Base-by-base conservation (phyloP, 2,113 vertebrate genomes). In the Dipodomys ordii region DNA sequence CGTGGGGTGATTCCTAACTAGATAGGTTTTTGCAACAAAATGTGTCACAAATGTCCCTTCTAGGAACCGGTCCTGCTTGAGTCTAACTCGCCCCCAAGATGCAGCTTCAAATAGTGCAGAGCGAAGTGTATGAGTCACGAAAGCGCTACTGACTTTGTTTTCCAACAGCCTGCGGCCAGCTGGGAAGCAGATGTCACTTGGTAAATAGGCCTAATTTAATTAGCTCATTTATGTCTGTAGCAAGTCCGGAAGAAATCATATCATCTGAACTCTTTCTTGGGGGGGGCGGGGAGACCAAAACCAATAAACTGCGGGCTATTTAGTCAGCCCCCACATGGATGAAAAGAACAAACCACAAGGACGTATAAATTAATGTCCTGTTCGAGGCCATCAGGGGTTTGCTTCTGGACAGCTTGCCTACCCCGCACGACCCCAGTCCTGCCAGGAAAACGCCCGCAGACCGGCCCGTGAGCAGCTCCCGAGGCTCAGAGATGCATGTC, bases 301-400 rank as follows among this genome's bases (percentile, higher is more conserved):
- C 74, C 65, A 35, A 69, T 65, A n/a, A 91, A 94, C 8, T 76
- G 91, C 73, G 91, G 64, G 87, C 23, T 44, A 57, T 46, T 82
- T 69, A 32, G 82, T 64, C 83, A 62, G 32, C 7, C 60, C 20
- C 46, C 57, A 76, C 60, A 90, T 62, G 49, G 62, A 53, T 83
- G 49, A 25, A 91, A 95, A 69, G 16, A 22, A 87, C 39, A 39
- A 39, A 39, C 39, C 39, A 6, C 39, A 39, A 39, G 39, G 39
- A 39, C 39, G 5, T 39, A 39, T 39, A 39, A 39, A 39, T 39
- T 39, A 39, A 39, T 39, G 39, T 5, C 39, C 39, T 39, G 39
- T 39, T 39, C 39, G 6, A 39, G 39, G 39, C 39, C 5, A 39
- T 39, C 39, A 39, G 39, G 39, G 39, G 39, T 39, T 39, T 39